Base-by-base conservation (phyloP, 2,888 invertebrate genomes). In the Athetis lepigone region DNA sequence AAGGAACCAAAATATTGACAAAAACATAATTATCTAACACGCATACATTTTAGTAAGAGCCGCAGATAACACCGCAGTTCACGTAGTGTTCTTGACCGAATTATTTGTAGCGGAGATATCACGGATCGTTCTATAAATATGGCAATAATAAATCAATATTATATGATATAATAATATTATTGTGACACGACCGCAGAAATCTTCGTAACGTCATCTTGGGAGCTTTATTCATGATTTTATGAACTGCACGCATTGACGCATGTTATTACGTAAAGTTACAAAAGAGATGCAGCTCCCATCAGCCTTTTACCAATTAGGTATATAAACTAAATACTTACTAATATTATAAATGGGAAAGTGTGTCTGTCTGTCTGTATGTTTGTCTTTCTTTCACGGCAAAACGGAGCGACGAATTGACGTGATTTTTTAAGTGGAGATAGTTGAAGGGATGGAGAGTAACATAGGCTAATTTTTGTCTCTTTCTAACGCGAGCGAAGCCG, bases 71-170 rank as follows among this genome's bases (percentile, higher is more conserved):
- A n/a, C 75, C 70, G 33, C 37, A 11, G 55, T 52, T 49, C 56
- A 16, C 40, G 1, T 50, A 19, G 29, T 59, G 61, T 62, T 70
- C 61, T 68, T 73, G 73, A 76, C 74, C 62, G 64, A 59, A 51
- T 66, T 72, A 64, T 70, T 54, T 39, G 55, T 33, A 46, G 75
- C 25, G 18, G 72, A 58, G 72, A 72, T 79, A 77, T 77, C 79
- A 59, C 70, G 54, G 55, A 59, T 11, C 45, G 65, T 49, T 51
- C 62, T 62, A 79, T 66, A 71, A 71, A 77, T 79, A 77, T 37
- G 56, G 23, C 21, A 18, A 69, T 74, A 63, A 77, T 74, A 61
- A 77, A 79, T 78, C 64, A 75, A 63, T 46, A 43, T 13, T 13
- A 37, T 58, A 40, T 68, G 69, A 79, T 79, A 71, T 78, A 69